A percentile compares a stretch with the other conserved stretches of the same genome.
phyloP scores from a whole-genome alignment of 2,113 vertebrate genomes.

The Crotalus helleri region DNA sequence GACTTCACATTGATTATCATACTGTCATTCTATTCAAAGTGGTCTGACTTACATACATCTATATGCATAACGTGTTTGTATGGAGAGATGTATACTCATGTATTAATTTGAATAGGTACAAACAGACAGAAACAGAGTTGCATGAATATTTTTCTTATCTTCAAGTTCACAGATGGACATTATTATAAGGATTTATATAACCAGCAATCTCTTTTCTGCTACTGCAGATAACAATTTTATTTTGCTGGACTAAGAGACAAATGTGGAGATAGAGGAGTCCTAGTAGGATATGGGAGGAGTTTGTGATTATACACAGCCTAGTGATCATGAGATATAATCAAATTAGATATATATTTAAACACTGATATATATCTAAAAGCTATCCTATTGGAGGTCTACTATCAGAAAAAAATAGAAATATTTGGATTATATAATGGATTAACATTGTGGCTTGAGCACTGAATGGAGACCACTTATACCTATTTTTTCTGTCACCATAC shows the following conservation, averaged over 20 bases:
- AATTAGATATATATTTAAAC: background rate
- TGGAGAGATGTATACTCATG: constrained; percentile 29
- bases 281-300: background rate
- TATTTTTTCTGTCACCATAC: background rate
- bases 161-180: constrained; percentile 31
- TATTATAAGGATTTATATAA: constrained; percentile 32
- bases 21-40: constrained; percentile 27
- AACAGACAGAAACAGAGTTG: too few relatives aligned
- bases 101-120: constrained; percentile 7
- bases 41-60: constrained; percentile 16
- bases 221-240: background rate
- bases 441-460: background rate
- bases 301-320: background rate
- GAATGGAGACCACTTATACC: background rate
- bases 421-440: background rate
- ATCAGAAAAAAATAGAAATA: background rate
- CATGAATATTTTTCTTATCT: constrained; percentile 37
- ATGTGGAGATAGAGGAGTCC: background rate
- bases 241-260: background rate
- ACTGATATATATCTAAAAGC: background rate
- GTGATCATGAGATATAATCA: background rate
- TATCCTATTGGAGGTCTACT: background rate
- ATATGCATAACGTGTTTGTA: constrained; percentile 23
- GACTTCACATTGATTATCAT: constrained; percentile 44
- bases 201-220: background rate